Percentiles rank a stretch among this genome's conserved stretches.
Evolutionary conservation across 2,113 vertebrate species (phyloP).

Genomic region (Alethe castanea): DNA sequence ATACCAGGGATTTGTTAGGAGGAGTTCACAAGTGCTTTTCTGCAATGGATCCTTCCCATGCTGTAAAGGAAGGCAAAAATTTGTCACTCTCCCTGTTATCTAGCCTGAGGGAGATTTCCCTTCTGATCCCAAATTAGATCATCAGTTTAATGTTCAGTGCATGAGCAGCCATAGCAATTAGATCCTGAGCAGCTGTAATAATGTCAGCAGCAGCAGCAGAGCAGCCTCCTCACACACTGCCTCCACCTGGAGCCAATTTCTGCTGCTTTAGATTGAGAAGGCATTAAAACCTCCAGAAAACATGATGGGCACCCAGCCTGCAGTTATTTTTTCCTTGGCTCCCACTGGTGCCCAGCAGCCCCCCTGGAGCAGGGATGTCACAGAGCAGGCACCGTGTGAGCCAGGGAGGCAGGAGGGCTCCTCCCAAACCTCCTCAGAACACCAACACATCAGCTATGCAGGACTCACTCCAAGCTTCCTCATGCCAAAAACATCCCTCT

Average conservation of each 20-base stretch:
- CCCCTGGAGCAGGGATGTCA: not conserved
- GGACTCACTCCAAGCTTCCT: not conserved
- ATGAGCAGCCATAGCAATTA: slow-evolving; percentile 60
- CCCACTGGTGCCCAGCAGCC: not conserved
- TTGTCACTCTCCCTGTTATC: not conserved
- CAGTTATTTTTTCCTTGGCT: not conserved
- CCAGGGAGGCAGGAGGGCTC: not conserved
- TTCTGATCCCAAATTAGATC: slow-evolving; percentile 64
- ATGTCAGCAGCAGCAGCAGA: not conserved
- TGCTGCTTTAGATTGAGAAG: not conserved
- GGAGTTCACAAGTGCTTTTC: not conserved
- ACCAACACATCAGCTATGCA: not conserved
- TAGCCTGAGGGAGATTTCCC: slow-evolving; percentile 55
- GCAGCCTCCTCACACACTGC: not conserved
- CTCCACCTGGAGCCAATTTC: slow-evolving; percentile 28
- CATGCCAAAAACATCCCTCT: not conserved
- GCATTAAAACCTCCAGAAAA: not conserved
- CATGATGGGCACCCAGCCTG: not conserved
- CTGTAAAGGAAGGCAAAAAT: slow-evolving; percentile 3
- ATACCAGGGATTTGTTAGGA: not conserved
- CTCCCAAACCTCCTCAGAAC: not conserved
- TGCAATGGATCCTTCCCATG: not conserved
- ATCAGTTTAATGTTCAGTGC: slow-evolving; percentile 54
- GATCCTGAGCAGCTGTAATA: slow-evolving; percentile 36
- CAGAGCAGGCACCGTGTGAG: not conserved